Base-by-base conservation (phyloP, 2,888 invertebrate species). In the Tillus elongatus region DNA sequence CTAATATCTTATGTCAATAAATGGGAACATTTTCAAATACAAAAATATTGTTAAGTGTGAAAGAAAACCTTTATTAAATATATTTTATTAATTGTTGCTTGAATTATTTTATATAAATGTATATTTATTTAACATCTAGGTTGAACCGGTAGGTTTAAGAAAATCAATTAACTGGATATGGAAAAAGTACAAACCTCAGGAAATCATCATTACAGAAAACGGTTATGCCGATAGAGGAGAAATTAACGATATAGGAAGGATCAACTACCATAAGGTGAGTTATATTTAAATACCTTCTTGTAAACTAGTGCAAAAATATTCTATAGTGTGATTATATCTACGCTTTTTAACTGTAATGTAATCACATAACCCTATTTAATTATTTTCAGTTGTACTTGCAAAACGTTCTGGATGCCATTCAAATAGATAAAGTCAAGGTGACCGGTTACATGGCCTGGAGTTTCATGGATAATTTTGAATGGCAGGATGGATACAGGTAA, bases 381-480 rank as follows among this genome's bases (percentile, higher is more conserved):
- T n/a, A 29, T 37, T 59, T 47, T 29, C 36, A 53, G 52, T 37
- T 31, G 14, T 51, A 51, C 36, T 40, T 51, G 15, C 41, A 37
- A 33, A 39, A 37, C 14, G 28, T 53, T 10, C 33, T 53, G n/a
- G 41, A 51, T 19, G 50, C 52, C 3, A 48, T 52, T 14, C 27
- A 41, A 14, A 41, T 63, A 42, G 71, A 70, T 42, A 60, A 61
- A 2, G 65, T 67, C 41, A 66, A 69, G 41, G 52, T 72, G 1
- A 55, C 55, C 29, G 74, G 73, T 1, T 76, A 75, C 56, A 71
- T 70, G 13, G 72, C 71, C 0, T 75, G 76, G 74, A 72, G 73
- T 2, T 58, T 77, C 13, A 69, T 75, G 68, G 77, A 77, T 50
- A 74, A 73, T 49, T 73, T 75, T 43, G 76, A 77, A 57, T 77